phyloP scores from a whole-genome alignment of 1,140 invertebrate species.

The Scylla paramamosain region DNA sequence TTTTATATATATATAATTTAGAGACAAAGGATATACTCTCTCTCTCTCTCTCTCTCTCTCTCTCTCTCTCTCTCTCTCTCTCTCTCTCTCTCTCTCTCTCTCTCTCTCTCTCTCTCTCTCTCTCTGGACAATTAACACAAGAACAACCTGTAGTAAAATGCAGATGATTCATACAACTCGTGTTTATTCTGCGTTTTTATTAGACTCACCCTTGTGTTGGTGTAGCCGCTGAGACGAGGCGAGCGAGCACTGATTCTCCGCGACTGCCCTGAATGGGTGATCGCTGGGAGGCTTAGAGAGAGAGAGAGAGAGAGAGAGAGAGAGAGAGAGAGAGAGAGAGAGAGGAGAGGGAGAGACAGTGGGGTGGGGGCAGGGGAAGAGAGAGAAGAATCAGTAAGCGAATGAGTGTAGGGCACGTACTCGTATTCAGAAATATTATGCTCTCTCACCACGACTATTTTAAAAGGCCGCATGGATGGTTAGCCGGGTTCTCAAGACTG shows the following conservation, averaged over 20 bases:
- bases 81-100: conserved; percentile 1
- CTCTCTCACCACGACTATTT: no score
- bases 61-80: neutral
- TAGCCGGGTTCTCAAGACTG: no score
- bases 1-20: no score
- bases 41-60: no score
- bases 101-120: neutral
- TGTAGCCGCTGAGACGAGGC: neutral
- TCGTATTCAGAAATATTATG: no score
- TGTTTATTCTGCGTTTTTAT: neutral
- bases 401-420: no score
- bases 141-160: conserved; percentile 41
- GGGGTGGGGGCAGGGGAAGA: neutral
- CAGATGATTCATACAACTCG: conserved; percentile 1
- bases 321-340: neutral
- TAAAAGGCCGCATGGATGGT: no score
- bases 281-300: neutral
- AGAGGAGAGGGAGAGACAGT: neutral
- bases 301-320: neutral
- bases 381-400: neutral
- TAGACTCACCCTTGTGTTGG: neutral
- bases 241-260: neutral
- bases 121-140: conserved; percentile 28
- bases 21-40: no score
- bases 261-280: neutral